phyloP scores from a whole-genome alignment of 2,888 invertebrate genomes.

The Perizoma affinitatum region DNA sequence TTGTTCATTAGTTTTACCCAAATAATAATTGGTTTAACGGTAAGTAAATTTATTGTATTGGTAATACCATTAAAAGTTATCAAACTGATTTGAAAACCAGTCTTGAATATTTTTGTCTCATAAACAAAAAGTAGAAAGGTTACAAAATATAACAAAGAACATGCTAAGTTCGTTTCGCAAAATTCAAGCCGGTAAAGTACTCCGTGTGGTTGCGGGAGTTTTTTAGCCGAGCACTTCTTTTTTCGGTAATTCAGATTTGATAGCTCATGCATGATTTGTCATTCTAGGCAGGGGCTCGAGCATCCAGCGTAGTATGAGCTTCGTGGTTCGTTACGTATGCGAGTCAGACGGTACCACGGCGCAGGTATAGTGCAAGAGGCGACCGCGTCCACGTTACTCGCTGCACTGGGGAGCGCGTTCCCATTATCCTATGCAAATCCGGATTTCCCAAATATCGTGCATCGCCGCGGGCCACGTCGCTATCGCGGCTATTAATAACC shows the following conservation, averaged over 20 bases:
- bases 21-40: conserved; percentile 6
- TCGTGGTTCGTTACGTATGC: conserved; percentile 43
- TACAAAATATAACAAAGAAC: conserved; percentile 12
- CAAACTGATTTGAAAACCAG: neutral
- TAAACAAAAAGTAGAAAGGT: conserved; percentile 2
- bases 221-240: conserved; percentile 26
- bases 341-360: conserved; percentile 37
- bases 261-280: conserved; percentile 33
- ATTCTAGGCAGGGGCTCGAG: conserved; percentile 11
- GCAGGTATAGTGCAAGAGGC: conserved; percentile 42
- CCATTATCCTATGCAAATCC: conserved; percentile 83
- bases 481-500: conserved; percentile 80
- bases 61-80: neutral
- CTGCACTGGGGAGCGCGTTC: conserved; percentile 49
- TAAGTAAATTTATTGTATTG: conserved; percentile 2
- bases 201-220: conserved; percentile 24
- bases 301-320: conserved; percentile 37
- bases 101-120: neutral
- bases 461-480: conserved; percentile 73
- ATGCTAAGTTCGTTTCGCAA: conserved; percentile 21
- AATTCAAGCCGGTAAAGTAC: conserved; percentile 24
- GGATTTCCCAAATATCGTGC: conserved; percentile 79
- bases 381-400: conserved; percentile 53
- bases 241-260: conserved; percentile 36
- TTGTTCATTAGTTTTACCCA: conserved; percentile 13